A percentile compares a stretch with the other conserved stretches of the same genome.
Conservation (phyloP, 2,888 invertebrate genomes). For the Tetheella fluctuosa region DNA sequence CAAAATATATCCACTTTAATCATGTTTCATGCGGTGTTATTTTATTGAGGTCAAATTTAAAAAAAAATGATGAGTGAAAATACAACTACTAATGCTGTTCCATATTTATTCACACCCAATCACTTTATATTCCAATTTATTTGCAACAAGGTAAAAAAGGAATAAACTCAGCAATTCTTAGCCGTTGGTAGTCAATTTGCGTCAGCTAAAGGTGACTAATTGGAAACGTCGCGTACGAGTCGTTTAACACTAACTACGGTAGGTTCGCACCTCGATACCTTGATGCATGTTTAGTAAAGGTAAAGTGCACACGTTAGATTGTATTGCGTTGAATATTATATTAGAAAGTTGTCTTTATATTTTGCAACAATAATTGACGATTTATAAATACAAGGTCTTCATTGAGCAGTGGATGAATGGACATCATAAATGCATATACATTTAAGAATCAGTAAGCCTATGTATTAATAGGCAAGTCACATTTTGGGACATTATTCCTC, state of each 20-base stretch:
- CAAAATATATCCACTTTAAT: too few species aligned
- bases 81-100: background rate
- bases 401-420: too few species aligned
- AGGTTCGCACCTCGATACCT: slow-evolving; percentile 26
- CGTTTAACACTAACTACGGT: slow-evolving; percentile 24
- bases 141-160: background rate
- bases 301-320: slow-evolving; percentile 22
- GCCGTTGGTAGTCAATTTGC: slow-evolving; percentile 20
- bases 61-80: too few species aligned
- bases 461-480: too few species aligned
- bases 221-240: slow-evolving; percentile 21
- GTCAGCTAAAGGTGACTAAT: slow-evolving; percentile 26
- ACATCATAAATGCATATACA: too few species aligned
- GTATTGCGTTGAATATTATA: slow-evolving; percentile 14
- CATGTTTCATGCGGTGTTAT: too few species aligned
- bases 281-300: slow-evolving; percentile 21
- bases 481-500: too few species aligned
- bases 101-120: background rate
- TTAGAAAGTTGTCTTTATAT: background rate
- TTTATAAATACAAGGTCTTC: too few species aligned
- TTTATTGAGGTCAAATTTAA: too few species aligned
- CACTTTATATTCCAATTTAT: background rate
- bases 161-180: slow-evolving; percentile 6
- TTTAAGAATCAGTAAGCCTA: too few species aligned
- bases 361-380: too few species aligned